These are phyloP conservation scores for Sebastes dallii DNA, from an alignment of 2,797 vertebrate species.

Conservation along the genomic window DNA sequence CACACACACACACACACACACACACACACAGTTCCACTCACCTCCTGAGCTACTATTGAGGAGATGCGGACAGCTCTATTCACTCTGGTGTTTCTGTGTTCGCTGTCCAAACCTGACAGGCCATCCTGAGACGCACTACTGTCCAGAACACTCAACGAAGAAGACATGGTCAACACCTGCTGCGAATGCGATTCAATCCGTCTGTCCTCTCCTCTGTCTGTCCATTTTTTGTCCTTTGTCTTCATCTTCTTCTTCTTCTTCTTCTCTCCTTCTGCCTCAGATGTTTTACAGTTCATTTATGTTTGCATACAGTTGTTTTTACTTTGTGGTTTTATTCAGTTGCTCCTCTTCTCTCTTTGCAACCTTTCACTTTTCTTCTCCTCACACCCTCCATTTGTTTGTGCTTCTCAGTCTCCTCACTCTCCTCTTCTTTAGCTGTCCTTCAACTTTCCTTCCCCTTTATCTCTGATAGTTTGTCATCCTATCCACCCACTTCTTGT, in stretches of 20 bases:
- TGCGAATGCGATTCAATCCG: background rate
- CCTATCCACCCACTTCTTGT: background rate
- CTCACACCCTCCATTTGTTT: background rate
- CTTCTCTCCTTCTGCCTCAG: background rate
- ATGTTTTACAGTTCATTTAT: background rate
- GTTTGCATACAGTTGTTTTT: background rate
- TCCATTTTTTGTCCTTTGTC: too few relatives aligned
- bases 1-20: background rate
- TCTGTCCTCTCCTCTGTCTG: background rate
- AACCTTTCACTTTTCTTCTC: background rate
- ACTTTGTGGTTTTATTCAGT: background rate
- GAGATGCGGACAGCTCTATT: constrained; percentile 84
- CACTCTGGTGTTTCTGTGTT: constrained; percentile 74
- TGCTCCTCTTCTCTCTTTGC: background rate
- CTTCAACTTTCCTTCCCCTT: too few relatives aligned
- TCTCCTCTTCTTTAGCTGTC: background rate
- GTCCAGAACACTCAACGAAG: constrained; percentile 59
- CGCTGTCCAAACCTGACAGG: constrained; percentile 55
- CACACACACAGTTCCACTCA: constrained; percentile 34
- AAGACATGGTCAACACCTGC: constrained; percentile 22
- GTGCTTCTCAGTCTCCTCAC: too few relatives aligned
- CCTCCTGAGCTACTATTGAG: constrained; percentile 88
- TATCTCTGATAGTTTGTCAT: background rate
- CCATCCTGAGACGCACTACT: constrained; percentile 66
- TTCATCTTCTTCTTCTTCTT: background rate